Percentiles rank a stretch among this genome's conserved stretches.
phyloP scores from a whole-genome alignment of 2,797 vertebrate species.

The Sparidentex hasta region DNA sequence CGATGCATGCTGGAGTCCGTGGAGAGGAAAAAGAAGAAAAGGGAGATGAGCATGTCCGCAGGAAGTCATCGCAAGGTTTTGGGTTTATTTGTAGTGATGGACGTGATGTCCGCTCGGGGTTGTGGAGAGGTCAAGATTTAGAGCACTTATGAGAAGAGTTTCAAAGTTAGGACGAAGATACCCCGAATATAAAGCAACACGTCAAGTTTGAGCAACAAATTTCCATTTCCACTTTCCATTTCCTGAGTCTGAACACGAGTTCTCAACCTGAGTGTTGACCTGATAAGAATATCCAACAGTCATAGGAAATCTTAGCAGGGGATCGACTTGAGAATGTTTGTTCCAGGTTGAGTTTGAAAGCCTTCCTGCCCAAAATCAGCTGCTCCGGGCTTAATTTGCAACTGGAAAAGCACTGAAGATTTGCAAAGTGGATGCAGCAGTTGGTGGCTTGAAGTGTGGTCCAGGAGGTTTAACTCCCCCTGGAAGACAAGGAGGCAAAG shows the following conservation, averaged over 20 bases:
- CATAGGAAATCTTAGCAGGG: not conserved
- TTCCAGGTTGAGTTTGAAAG: constrained; percentile 3
- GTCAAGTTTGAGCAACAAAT: not conserved
- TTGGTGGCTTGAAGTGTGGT: constrained; percentile 16
- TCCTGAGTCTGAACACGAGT: not conserved
- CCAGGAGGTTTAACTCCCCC: constrained; percentile 39
- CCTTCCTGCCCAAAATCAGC: constrained; percentile 43
- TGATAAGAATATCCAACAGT: not conserved
- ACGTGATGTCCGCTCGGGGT: constrained; percentile 24
- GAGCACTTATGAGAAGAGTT: constrained; percentile 6
- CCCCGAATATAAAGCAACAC: not conserved
- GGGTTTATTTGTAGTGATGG: constrained; percentile 7
- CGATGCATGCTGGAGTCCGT: constrained; percentile 8
- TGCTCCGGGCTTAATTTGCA: constrained; percentile 35
- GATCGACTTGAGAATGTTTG: not conserved
- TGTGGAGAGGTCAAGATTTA: constrained; percentile 6
- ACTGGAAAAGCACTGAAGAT: constrained; percentile 39
- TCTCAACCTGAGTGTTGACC: not conserved
- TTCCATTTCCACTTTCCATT: not conserved
- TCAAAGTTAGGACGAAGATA: constrained; percentile 1
- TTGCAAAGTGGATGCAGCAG: constrained; percentile 49
- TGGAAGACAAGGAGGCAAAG: constrained; percentile 28
- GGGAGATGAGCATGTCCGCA: constrained; percentile 28
- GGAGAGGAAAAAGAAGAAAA: constrained; percentile 32
- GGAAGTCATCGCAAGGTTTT: constrained; percentile 38